Evolutionary conservation across 2,113 vertebrate species (phyloP), one percentile per base, ranked within the genome.

Genomic region (Rhinoptilus africanus): DNA sequence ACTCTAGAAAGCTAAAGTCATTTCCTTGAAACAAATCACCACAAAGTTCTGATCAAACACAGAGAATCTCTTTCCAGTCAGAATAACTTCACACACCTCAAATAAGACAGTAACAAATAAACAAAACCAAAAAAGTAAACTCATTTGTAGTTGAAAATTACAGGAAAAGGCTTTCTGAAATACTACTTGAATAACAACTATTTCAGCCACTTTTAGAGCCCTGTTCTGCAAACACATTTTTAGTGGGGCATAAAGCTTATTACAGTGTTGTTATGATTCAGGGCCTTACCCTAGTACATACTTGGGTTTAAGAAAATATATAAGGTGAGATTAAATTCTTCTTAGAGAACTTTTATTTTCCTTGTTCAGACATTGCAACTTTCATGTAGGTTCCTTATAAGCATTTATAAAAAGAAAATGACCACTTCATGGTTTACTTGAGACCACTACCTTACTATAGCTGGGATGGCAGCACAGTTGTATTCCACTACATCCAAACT

Each of bases 1-100:
- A 80, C 67, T 94, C 53, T 87, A 77, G 84, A 85, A 94, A 85
- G 86, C 37, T 56, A 51, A 30, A 91, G 85, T 95, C 32, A 97
- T 92, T 87, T 78, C 54, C 93, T 87, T 67, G 53, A 88, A 91
- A 94, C 17, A 94, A 92, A 87, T 89, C 60, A 76, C 71, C 68
- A 57, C 37, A 53, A 89, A 89, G n/a, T 95, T 95, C 69, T 73
- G 28, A 78, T 62, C 19, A 75, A 77, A 74, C 85, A 85, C 45
- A 87, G 10, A 41, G 3, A 72, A 85, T 81, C 67, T 91, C 84
- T 68, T 73, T 57, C n/a, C 26, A 63, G 37, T 68, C 32, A 63
- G 28, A 88, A 22, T n/a, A 91, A 39, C 28, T 84, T 62, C 28
- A 51, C 11, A 20, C 50, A 56, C 14, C 17, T 56, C 24, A 56